Conservation (phyloP, 2,888 invertebrate species). For the Chelonus formosanus region DNA sequence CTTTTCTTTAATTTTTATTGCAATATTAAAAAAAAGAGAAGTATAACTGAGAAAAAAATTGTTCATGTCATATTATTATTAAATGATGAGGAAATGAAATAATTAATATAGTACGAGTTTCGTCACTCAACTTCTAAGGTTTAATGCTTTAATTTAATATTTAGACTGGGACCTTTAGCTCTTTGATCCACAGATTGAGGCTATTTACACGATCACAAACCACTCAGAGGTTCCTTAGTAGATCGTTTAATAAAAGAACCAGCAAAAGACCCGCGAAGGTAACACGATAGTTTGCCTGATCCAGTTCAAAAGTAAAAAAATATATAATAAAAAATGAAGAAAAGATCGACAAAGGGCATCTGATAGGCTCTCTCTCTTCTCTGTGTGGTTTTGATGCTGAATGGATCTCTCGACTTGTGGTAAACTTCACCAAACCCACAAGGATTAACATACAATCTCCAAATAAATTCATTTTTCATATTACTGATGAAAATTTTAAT, state of each 20-base stretch:
- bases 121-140: slow-evolving; percentile 17
- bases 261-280: slow-evolving; percentile 43
- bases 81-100: slow-evolving; percentile 8
- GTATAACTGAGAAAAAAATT: neutral
- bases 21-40: neutral
- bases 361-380: neutral
- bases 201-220: slow-evolving; percentile 37
- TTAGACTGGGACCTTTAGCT: slow-evolving; percentile 43
- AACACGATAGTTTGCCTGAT: slow-evolving; percentile 54
- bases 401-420: slow-evolving; percentile 40
- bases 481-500: too few relatives aligned
- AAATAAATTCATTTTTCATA: neutral
- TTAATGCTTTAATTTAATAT: slow-evolving; percentile 45
- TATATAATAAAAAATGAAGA: neutral
- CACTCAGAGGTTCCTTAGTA: neutral
- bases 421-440: neutral
- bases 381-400: slow-evolving; percentile 44
- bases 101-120: slow-evolving; percentile 14
- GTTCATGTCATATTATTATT: too few relatives aligned
- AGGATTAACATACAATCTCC: neutral
- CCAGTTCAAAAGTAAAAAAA: slow-evolving; percentile 42
- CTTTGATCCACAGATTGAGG: slow-evolving; percentile 48
- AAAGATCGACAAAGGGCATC: too few relatives aligned
- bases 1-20: neutral
- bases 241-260: neutral